phyloP scores from a whole-genome alignment of 2,113 vertebrate genomes.

The Lasiurus borealis region DNA sequence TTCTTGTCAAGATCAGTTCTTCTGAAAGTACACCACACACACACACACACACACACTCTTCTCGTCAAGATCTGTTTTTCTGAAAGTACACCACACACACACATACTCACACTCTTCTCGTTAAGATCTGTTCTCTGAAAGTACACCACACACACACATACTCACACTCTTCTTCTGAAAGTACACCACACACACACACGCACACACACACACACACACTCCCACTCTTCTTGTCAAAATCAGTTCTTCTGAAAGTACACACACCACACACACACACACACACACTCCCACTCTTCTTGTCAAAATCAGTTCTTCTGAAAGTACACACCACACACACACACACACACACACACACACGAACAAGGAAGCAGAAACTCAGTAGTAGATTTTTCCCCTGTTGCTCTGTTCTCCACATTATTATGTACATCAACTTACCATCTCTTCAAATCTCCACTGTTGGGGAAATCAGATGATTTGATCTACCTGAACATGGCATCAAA shows the following conservation, averaged over 20 bases:
- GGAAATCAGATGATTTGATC: not conserved
- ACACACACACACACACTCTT: too few relatives aligned
- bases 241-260: not conserved
- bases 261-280: too few relatives aligned
- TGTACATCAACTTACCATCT: not conserved
- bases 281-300: not conserved
- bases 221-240: not conserved
- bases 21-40: too few relatives aligned
- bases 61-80: not conserved
- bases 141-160: too few relatives aligned
- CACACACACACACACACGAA: not conserved
- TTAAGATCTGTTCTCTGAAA: too few relatives aligned
- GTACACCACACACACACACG: too few relatives aligned
- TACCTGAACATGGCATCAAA: not conserved
- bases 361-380: not conserved
- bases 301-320: not conserved
- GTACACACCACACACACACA: too few relatives aligned
- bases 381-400: conserved; percentile 10
- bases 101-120: too few relatives aligned
- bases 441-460: not conserved
- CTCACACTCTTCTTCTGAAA: too few relatives aligned
- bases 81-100: not conserved
- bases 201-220: too few relatives aligned
- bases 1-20: too few relatives aligned
- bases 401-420: not conserved